phyloP scores from a whole-genome alignment of 2,797 vertebrate species.

The Myoxocephalus aenaeus region DNA sequence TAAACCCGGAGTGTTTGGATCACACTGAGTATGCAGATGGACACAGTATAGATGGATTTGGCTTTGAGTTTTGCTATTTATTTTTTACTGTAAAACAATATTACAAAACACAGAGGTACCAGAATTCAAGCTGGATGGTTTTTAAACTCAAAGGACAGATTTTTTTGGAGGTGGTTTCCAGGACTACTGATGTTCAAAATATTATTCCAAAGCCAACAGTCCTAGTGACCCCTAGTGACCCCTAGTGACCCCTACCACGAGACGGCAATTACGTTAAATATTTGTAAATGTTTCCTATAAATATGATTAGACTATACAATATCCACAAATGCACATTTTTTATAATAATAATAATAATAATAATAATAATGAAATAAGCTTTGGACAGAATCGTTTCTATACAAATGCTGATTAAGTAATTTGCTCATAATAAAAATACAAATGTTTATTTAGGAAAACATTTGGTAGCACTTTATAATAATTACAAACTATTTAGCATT shows the following conservation, averaged over 20 bases:
- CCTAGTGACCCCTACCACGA: background rate
- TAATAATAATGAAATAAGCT: too few relatives aligned
- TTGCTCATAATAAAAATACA: background rate
- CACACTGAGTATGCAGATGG: constrained; percentile 14
- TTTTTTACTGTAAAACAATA: constrained; percentile 9
- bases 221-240: background rate
- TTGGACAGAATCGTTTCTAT: background rate
- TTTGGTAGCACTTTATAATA: too few relatives aligned
- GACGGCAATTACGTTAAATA: too few relatives aligned
- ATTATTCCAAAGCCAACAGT: background rate
- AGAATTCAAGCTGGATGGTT: background rate
- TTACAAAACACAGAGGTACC: constrained; percentile 1
- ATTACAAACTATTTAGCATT: too few relatives aligned
- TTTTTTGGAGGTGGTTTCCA: background rate
- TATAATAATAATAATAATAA: too few relatives aligned
- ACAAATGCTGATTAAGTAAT: background rate
- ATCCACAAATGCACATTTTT: background rate
- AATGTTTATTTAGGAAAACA: too few relatives aligned
- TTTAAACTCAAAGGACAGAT: background rate
- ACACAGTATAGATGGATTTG: constrained; percentile 19
- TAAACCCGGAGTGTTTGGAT: constrained; percentile 19
- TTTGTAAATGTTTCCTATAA: too few relatives aligned
- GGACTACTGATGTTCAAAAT: background rate
- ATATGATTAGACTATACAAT: background rate
- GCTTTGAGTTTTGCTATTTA: constrained; percentile 12